phyloP scores from a whole-genome alignment of 2,113 vertebrate species.

The Oreochromis niloticus region DNA sequence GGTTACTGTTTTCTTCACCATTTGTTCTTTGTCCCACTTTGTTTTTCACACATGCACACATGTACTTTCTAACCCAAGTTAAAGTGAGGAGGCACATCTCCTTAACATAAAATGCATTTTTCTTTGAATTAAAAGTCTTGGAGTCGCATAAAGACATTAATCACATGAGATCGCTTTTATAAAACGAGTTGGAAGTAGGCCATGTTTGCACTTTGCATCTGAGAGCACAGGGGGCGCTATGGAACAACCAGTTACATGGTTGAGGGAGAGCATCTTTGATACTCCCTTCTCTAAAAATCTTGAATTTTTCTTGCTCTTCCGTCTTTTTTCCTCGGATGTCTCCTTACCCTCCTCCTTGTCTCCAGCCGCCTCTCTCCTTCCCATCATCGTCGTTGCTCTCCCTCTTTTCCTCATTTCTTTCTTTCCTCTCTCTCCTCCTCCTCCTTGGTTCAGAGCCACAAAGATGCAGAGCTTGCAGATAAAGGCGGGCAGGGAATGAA shows the following conservation, averaged over 20 bases:
- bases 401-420: neutral
- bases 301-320: neutral
- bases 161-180: neutral
- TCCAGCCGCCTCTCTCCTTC: neutral
- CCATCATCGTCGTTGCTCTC: neutral
- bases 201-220: neutral
- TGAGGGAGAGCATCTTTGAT: neutral
- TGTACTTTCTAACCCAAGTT: neutral
- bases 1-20: neutral
- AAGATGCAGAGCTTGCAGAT: neutral
- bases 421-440: neutral
- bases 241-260: neutral
- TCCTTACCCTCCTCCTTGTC: neutral
- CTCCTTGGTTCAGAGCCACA: neutral
- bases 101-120: neutral
- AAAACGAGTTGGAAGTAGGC: neutral
- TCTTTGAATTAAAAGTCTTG: neutral
- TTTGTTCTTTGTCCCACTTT: neutral
- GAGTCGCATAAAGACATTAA: neutral
- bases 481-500: neutral
- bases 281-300: neutral
- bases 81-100: neutral
- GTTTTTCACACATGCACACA: neutral
- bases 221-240: conserved; percentile 27
- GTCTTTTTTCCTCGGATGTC: neutral